These are phyloP conservation scores for Halictus quadricinctus DNA, from an alignment of 2,888 invertebrate genomes.

Conservation along the genomic window DNA sequence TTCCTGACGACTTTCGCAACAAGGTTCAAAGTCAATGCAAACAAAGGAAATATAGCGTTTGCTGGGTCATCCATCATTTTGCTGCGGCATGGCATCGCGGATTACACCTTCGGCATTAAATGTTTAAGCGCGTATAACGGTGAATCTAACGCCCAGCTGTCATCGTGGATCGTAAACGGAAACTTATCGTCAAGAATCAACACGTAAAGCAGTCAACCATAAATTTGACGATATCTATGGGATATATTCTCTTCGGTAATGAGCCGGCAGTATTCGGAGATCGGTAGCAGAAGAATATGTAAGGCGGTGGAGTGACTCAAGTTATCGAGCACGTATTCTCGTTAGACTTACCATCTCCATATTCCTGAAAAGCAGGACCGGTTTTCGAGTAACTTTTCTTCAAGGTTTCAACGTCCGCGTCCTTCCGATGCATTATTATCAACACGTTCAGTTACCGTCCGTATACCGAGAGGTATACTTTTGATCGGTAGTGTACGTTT, in stretches of 20 bases:
- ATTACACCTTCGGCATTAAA: conserved; percentile 16
- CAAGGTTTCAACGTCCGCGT: neutral
- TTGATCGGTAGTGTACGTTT: conserved; percentile 4
- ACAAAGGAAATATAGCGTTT: neutral
- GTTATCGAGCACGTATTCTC: conserved; percentile 30
- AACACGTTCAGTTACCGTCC: neutral
- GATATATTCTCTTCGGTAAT: conserved; percentile 36
- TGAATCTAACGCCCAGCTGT: conserved; percentile 47
- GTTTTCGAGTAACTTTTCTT: conserved; percentile 11
- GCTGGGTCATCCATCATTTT: conserved; percentile 9
- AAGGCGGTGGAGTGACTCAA: neutral
- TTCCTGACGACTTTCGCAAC: neutral
- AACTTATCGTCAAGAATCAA: conserved; percentile 48
- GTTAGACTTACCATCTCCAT: neutral
- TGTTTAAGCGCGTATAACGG: conserved; percentile 40
- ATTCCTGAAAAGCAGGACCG: conserved; percentile 14
- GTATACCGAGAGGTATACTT: neutral
- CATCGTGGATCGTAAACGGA: conserved; percentile 44
- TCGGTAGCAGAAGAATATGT: neutral
- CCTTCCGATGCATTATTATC: neutral
- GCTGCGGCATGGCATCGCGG: conserved; percentile 12
- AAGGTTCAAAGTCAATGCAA: conserved; percentile 8
- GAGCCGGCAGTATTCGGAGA: conserved; percentile 28
- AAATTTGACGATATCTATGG: conserved; percentile 29
- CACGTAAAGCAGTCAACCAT: conserved; percentile 16